Percentiles rank a stretch among this genome's conserved stretches.
These are phyloP conservation scores for Notothenia rossii DNA, from an alignment of 2,113 vertebrate species.

Conservation along the genomic window DNA sequence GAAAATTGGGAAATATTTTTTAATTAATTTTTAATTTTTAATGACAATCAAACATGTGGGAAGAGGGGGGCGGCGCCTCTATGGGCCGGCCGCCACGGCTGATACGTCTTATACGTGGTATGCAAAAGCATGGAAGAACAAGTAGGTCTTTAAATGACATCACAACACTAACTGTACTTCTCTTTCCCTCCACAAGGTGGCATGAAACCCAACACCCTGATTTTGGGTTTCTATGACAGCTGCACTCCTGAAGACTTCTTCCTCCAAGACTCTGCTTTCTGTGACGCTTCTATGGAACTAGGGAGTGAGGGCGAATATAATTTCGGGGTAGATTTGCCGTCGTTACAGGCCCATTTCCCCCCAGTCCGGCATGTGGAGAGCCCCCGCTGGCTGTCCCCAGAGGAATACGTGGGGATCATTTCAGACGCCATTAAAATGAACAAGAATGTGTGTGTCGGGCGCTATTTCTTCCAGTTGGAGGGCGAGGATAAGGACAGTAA, in stretches of 20 bases:
- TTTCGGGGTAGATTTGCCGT: conserved; percentile 87
- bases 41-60: too few species aligned
- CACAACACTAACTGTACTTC: background rate
- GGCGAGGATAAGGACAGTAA: conserved; percentile 73
- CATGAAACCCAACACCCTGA: conserved; percentile 93
- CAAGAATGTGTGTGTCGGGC: conserved; percentile 91
- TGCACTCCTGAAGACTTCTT: conserved; percentile 90
- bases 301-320: conserved; percentile 79
- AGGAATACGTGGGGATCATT: conserved; percentile 91
- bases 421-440: conserved; percentile 93
- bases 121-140: too few species aligned
- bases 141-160: background rate
- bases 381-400: conserved; percentile 83
- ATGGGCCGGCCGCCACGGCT: too few species aligned
- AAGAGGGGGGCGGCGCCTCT: too few species aligned
- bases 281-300: conserved; percentile 57
- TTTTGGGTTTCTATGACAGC: conserved; percentile 92
- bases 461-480: conserved; percentile 86
- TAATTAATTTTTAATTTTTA: too few species aligned
- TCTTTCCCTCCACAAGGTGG: conserved; percentile 82
- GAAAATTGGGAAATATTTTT: too few species aligned
- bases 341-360: conserved; percentile 90
- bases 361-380: conserved; percentile 86
- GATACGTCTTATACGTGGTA: too few species aligned
- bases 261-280: conserved; percentile 88